Evolutionary conservation across 2,888 invertebrate genomes (phyloP).

Genomic region (Petrolisthes cinctipes): DNA sequence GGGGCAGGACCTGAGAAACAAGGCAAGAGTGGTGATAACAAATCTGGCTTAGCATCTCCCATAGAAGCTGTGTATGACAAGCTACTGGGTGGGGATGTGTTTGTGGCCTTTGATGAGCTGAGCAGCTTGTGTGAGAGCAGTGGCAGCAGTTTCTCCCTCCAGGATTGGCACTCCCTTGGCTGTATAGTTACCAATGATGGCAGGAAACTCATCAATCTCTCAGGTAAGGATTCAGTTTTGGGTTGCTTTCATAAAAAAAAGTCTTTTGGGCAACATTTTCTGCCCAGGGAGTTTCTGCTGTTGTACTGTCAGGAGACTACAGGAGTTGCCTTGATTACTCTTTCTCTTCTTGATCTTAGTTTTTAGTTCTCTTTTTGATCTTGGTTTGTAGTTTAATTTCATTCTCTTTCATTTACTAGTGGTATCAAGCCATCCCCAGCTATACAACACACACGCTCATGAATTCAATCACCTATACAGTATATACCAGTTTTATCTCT

Average conservation of each 20-base stretch:
- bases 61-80: constrained; percentile 11
- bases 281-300: too few relatives aligned
- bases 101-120: constrained; percentile 28
- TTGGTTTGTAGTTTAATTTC: too few relatives aligned
- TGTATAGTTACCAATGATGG: constrained; percentile 42
- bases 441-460: neutral
- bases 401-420: too few relatives aligned
- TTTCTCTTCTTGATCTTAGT: too few relatives aligned
- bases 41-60: neutral
- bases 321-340: too few relatives aligned
- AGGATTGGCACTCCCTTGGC: constrained; percentile 35
- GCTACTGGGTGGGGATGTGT: constrained; percentile 35
- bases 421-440: too few relatives aligned
- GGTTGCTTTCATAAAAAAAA: too few relatives aligned
- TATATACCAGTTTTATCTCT: too few relatives aligned
- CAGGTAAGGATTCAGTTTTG: constrained; percentile 30
- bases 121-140: constrained; percentile 13
- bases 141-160: constrained; percentile 36
- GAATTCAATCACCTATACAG: neutral
- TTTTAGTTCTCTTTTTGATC: too few relatives aligned
- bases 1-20: neutral
- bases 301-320: too few relatives aligned
- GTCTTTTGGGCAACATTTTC: too few relatives aligned
- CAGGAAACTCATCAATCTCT: constrained; percentile 45
- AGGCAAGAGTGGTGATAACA: neutral